Conservation (phyloP, 1,140 invertebrate species). For the Cepaea nemoralis region DNA sequence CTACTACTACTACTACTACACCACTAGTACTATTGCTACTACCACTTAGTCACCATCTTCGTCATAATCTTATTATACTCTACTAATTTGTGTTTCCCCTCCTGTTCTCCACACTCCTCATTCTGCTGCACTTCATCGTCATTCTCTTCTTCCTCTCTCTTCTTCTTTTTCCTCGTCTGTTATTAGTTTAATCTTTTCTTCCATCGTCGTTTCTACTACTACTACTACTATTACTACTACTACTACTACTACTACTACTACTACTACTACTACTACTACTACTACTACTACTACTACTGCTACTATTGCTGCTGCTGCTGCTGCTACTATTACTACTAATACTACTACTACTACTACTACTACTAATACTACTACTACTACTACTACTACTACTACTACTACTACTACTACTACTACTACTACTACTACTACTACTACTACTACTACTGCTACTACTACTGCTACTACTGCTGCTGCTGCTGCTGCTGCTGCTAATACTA, state of each 20-base stretch:
- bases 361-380: too few species aligned
- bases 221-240: conserved; percentile 22
- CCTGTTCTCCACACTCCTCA: too few species aligned
- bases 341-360: too few species aligned
- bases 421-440: conserved; percentile 12
- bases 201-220: conserved; percentile 8
- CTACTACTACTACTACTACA: neutral
- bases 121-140: too few species aligned
- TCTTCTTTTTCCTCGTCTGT: too few species aligned
- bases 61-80: too few species aligned
- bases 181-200: neutral
- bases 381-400: conserved; percentile 10
- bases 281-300: conserved; percentile 17
- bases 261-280: conserved; percentile 10
- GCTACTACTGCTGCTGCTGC: conserved; percentile 9
- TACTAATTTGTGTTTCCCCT: too few species aligned
- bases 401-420: conserved; percentile 13
- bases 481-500: too few species aligned
- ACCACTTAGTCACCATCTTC: too few species aligned
- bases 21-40: neutral
- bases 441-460: conserved; percentile 10
- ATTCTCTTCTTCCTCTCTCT: too few species aligned
- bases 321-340: conserved; percentile 16
- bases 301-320: neutral
- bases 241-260: conserved; percentile 9